phyloP scores from a whole-genome alignment of 2,113 vertebrate species.

The Phaethon lepturus region DNA sequence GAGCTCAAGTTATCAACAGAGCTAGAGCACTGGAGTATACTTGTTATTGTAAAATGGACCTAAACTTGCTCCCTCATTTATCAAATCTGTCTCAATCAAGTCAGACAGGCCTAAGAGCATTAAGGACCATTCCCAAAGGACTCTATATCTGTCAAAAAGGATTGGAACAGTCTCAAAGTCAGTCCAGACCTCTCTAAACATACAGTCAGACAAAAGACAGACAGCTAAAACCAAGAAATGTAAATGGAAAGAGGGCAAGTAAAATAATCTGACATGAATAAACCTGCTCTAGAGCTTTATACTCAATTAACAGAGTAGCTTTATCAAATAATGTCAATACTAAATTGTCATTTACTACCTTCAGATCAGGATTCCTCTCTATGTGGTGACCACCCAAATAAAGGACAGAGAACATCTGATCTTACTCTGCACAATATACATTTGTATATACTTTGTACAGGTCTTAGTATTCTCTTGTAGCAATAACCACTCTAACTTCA shows the following conservation, averaged over 20 bases:
- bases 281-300: background rate
- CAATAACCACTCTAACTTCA: background rate
- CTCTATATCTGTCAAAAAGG: background rate
- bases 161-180: background rate
- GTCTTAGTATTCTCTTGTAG: background rate
- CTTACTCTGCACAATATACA: background rate
- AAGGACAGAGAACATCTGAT: background rate
- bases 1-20: background rate
- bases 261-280: background rate
- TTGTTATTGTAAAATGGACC: background rate
- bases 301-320: background rate
- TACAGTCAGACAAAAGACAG: background rate
- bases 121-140: background rate
- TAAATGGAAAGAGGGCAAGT: background rate
- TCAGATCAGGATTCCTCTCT: background rate
- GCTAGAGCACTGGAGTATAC: background rate
- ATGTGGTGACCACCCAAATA: background rate
- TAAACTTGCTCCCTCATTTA: background rate
- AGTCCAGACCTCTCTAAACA: background rate
- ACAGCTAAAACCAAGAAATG: background rate
- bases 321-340: background rate
- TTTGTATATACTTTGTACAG: background rate
- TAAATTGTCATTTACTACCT: background rate
- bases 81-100: background rate
- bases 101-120: background rate